Base-by-base conservation (phyloP, 2,888 invertebrate species). In the Leptinotarsa tumamoca region DNA sequence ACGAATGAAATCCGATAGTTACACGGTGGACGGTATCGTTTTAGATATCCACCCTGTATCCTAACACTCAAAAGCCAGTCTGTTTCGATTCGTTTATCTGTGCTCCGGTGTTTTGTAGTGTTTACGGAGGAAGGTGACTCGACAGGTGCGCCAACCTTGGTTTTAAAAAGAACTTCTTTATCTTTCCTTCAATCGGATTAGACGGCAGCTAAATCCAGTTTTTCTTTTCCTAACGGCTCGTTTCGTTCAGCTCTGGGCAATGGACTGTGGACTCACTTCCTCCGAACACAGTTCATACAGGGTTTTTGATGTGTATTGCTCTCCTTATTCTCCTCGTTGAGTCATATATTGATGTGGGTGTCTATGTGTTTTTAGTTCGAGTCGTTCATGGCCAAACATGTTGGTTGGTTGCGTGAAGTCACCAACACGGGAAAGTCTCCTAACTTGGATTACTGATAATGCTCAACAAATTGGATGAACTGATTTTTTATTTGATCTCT, bases 71-170 rank as follows among this genome's bases (percentile, higher is more conserved):
- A 10, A 33, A 63, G 43, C 63, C n/a, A 43, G 43, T n/a, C 63
- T 33, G 63, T 61, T 61, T 61, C 33, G 63, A 33, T 63, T 63
- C 33, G 63, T 63, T 33, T 63, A 27, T 63, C n/a, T 43, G 43
- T 43, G 63, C 43, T 63, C 43, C 63, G 63, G 43, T 43, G 63
- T 33, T 63, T 63, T 63, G 33, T 43, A 17, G 63, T 43, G 63
- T 63, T 63, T 43, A 63, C 63, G 63, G 63, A 63, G 63, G 63
- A 43, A 63, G 63, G 63, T 63, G 63, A 63, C 63, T 63, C 43
- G 63, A 81, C 82, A 82, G 82, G 82, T 82, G 82, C 80, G 79
- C 80, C 77, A 81, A 74, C 80, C 80, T 82, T 80, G 81, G 80
- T 82, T 82, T 79, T 79, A 78, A 78, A 76, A 63, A 63, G 43